phyloP scores from a whole-genome alignment of 2,888 invertebrate genomes.

The Gisinianus flammeolus region DNA sequence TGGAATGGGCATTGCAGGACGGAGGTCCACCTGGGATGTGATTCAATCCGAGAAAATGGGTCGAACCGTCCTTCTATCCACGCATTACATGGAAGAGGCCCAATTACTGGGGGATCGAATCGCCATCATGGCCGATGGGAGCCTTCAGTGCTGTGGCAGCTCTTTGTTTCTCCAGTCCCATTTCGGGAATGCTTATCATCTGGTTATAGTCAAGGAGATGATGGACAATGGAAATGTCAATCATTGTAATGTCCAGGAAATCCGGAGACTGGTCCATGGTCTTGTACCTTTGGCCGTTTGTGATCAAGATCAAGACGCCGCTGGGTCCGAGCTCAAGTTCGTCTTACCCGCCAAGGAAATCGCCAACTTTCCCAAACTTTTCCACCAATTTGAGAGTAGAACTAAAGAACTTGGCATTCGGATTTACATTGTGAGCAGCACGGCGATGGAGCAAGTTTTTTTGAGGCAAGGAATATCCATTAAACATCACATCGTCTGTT shows the following conservation, averaged over 20 bases:
- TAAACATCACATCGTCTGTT: too few relatives aligned
- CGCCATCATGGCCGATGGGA: conserved; percentile 80
- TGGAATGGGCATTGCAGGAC: conserved; percentile 63
- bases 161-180: conserved; percentile 72
- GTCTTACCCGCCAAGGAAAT: neutral
- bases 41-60: conserved; percentile 67
- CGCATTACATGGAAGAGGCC: conserved; percentile 96
- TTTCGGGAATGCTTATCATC: conserved; percentile 59
- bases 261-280: neutral
- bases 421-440: conserved; percentile 10
- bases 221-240: neutral
- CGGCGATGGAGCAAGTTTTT: conserved; percentile 20
- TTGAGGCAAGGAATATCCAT: too few relatives aligned
- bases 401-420: conserved; percentile 11
- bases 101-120: conserved; percentile 89
- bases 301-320: neutral
- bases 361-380: neutral
- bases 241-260: neutral
- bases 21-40: conserved; percentile 61
- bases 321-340: neutral
- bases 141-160: conserved; percentile 78
- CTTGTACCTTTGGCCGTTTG: neutral
- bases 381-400: neutral
- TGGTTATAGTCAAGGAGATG: neutral
- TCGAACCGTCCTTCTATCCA: conserved; percentile 84